Base-by-base conservation (phyloP, 2,888 invertebrate genomes). In the Hirtodrosophila confusa region DNA sequence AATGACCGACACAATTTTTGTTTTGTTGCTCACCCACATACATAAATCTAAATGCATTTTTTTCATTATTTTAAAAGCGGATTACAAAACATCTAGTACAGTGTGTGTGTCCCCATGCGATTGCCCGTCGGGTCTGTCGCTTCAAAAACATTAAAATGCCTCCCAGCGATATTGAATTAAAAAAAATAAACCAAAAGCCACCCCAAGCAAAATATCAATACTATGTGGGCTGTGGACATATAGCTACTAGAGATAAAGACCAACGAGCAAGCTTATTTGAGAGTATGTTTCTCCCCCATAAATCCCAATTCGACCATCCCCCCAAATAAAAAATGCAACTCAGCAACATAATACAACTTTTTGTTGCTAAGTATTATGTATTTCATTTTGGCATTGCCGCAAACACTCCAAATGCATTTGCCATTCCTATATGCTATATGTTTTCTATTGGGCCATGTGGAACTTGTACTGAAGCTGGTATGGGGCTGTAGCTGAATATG, bases 331-430 rank as follows among this genome's bases (percentile, higher is more conserved):
- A 75, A 71, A 58, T 80, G 86, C 80, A 80, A 86, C 86, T 86
- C 86, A 50, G 86, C 80, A 79, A 74, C 83, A 86, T 86, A 83
- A 86, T 76, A 71, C 45, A 80, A 70, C 43, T 53, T 66, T 62
- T 71, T 75, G 73, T 82, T 82, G 73, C 79, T 75, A 82, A 82
- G 84, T 86, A 86, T 83, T 86, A 77, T 83, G 84, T 86, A 83
- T 86, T 82, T 86, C 80, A 76, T 87, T 83, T 83, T 76, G 78
- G 85, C 73, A 85, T 75, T 82, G 85, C 87, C 87, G 67, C 85
- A 83, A 82, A 87, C 82, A 83, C 82, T 82, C 78, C 80, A 87
- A 83, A 87, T 84, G 87, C 85, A 87, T 86, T 83, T 83, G 76
- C 70, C 85, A 75, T 72, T 53, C 78, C 75, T 37, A 62, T 56